Base-by-base conservation (phyloP, 1,140 invertebrate genomes). In the Araneus ventricosus region DNA sequence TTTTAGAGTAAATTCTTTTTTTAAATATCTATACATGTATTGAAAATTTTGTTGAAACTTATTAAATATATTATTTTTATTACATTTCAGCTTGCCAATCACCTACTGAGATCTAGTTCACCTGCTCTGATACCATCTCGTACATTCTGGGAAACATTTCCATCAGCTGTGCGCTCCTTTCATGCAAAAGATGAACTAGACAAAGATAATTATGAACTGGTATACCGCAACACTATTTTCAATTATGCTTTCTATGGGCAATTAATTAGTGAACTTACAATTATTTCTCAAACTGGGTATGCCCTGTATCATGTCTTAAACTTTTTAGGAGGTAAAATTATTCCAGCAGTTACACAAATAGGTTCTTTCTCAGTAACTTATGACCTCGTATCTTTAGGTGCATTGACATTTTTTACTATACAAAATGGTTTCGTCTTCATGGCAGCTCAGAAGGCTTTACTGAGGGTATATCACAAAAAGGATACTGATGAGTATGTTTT, bases 121-220 rank as follows among this genome's bases (percentile, higher is more conserved):
- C 84, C 84, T 17, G 7, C 22, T 86, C 10, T 30, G 34, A 86
- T 59, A 57, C 30, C 45, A 59, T 17, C 52, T 34, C 30, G 52
- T 2, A 57, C 86, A 88, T 88, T 88, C 45, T 88, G 86, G 86
- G 86, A 88, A 70, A 70, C 59, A 63, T 88, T 70, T 70, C 86
- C 86, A 39, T 37, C 34, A 17, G 3, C 17, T n/a, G 24, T 4
- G 27, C 37, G 17, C 14, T 37, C 22, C n/a, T 59, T 41, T 41
- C 34, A 88, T 88, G 34, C 20, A 41, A 88, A 88, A 41, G 86
- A 88, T 70, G 20, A 34, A 4, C 27, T 88, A 39, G 27, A 70
- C 20, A 39, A 27, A n/a, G 22, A 70, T 41, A 88, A 39, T 41
- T 24, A 88, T 70, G 61, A 63, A n/a, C 24, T 88, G n/a, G 34